phyloP scores from a whole-genome alignment of 1,140 invertebrate genomes.

The Zaprionus ornatus region DNA sequence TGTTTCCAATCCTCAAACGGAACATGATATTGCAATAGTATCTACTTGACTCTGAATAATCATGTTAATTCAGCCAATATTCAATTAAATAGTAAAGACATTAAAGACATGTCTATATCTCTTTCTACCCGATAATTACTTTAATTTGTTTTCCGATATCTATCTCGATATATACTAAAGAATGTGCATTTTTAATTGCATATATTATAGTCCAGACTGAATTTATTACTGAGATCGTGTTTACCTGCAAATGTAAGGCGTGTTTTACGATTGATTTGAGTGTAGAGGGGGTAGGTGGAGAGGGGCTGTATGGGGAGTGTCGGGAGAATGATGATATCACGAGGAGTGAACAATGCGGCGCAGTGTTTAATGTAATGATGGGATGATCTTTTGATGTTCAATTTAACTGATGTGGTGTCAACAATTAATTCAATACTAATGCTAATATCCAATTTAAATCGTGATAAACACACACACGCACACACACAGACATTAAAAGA shows the following conservation, averaged over 20 bases:
- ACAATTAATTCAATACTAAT: conserved; percentile 8
- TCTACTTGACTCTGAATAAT: background rate
- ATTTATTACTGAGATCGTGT: background rate
- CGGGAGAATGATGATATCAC: conserved; percentile 1
- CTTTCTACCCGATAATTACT: background rate
- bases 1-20: background rate
- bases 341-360: background rate
- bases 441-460: conserved; percentile 8
- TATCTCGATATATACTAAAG: background rate
- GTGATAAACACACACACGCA: background rate
- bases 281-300: background rate
- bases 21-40: background rate
- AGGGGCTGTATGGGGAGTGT: background rate
- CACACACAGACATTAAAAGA: background rate
- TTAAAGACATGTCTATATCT: background rate
- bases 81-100: background rate
- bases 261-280: conserved; percentile 1
- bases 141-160: background rate
- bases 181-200: conserved; percentile 2
- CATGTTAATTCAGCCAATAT: background rate
- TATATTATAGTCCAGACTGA: background rate
- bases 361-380: background rate
- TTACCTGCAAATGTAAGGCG: conserved; percentile 7
- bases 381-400: background rate
- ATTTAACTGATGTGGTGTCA: conserved; percentile 10